A percentile compares a stretch with the other conserved stretches of the same genome.
Evolutionary conservation across 1,140 invertebrate genomes (phyloP).

Genomic region (Apocrypta bakeri): DNA sequence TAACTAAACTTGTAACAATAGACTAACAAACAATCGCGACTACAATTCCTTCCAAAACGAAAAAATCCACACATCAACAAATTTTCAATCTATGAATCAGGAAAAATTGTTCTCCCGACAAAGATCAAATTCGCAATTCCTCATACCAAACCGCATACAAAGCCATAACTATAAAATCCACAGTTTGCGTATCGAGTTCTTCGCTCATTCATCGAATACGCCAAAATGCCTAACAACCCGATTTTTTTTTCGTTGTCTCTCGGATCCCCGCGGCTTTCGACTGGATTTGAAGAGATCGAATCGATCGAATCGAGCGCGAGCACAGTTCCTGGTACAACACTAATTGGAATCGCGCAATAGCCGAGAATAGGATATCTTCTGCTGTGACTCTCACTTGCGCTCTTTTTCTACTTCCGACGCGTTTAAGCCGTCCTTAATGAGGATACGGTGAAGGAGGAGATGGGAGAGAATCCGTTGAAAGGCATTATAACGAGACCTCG

Average conservation of each 20-base stretch:
- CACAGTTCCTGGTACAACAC: not conserved
- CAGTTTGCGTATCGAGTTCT: not conserved
- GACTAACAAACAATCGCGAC: no score
- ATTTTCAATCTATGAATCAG: no score
- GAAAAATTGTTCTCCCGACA: no score
- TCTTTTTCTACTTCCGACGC: not conserved
- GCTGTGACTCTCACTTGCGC: not conserved
- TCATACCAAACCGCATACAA: no score
- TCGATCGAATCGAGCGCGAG: not conserved
- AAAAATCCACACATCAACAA: no score
- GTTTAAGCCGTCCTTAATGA: slow-evolving; percentile 33
- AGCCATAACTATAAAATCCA: not conserved
- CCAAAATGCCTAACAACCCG: not conserved
- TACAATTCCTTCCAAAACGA: no score
- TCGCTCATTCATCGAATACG: not conserved
- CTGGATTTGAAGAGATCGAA: not conserved
- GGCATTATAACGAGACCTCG: slow-evolving; percentile 28
- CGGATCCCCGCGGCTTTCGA: not conserved
- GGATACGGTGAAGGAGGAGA: not conserved
- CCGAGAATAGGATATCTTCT: slow-evolving; percentile 7
- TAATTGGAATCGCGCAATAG: slow-evolving; percentile 26
- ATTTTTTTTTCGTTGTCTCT: not conserved
- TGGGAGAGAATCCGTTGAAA: not conserved
- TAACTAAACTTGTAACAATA: no score
- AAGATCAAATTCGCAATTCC: not conserved